These are phyloP conservation scores for Bolinopsis microptera DNA, from an alignment of 37 sponge, comb jelly and placozoan genomes.

Conservation along the genomic window DNA sequence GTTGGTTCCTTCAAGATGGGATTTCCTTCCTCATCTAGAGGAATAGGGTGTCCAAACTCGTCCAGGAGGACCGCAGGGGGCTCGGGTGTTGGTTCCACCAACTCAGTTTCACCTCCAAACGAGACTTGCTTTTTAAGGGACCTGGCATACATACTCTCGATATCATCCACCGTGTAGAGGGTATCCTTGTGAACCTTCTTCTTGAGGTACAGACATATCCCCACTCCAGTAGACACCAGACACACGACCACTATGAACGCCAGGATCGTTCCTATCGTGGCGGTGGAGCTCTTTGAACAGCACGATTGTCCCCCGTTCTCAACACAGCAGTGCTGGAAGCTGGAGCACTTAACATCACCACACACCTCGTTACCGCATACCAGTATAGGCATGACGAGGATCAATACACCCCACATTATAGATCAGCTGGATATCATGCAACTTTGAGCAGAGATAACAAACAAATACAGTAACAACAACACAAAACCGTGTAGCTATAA, in stretches of 20 bases:
- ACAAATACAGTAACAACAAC: neutral
- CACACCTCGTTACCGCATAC: neutral
- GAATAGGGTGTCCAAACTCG: conserved; percentile 4
- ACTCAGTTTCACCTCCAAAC: conserved; percentile 41
- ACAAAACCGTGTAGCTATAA: neutral
- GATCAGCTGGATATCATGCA: neutral
- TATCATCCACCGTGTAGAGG: conserved; percentile 56
- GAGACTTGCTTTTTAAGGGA: conserved; percentile 40
- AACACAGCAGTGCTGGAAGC: conserved; percentile 46
- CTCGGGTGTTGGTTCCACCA: neutral
- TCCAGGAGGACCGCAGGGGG: neutral
- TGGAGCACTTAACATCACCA: neutral
- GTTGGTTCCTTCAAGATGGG: conserved; percentile 55
- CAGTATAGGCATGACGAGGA: neutral
- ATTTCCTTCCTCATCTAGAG: conserved; percentile 42
- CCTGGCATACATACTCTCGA: conserved; percentile 55
- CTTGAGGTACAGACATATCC: conserved; percentile 63
- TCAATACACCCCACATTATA: neutral
- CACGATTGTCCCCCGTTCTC: neutral
- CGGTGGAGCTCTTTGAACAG: neutral
- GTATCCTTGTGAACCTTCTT: conserved; percentile 64
- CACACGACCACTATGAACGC: neutral
- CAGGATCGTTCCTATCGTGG: neutral
- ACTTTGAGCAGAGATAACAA: neutral
- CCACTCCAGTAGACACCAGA: conserved; percentile 2